Percentiles rank a stretch among this genome's conserved stretches.
Conservation (phyloP, 2,888 invertebrate species). For the Drosophila setosimentum region DNA sequence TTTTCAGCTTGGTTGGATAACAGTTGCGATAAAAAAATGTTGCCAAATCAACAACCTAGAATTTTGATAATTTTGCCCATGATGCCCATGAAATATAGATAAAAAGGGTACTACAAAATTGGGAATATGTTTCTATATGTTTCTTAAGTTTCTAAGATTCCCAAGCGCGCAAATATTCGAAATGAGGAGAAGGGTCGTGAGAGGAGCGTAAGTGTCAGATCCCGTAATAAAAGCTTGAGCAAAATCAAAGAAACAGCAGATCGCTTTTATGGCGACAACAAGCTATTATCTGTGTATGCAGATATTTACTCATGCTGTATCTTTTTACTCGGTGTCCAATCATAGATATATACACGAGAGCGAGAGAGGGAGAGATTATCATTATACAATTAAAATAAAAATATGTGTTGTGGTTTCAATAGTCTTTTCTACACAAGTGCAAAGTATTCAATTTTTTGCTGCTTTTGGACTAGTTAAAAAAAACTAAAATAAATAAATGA, state of each 20-base stretch:
- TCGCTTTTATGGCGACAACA: neutral
- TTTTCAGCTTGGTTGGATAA: slow-evolving; percentile 42
- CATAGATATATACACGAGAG: too few species aligned
- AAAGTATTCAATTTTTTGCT: neutral
- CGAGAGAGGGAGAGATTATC: rapidly evolving
- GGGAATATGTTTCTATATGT: neutral
- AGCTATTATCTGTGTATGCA: neutral
- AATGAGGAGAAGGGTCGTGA: neutral
- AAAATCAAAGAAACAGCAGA: neutral
- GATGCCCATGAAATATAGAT: neutral
- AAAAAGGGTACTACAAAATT: neutral
- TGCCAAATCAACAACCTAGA: slow-evolving; percentile 38
- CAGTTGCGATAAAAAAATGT: slow-evolving; percentile 38
- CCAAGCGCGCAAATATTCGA: neutral
- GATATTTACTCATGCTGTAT: neutral
- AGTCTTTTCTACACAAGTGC: neutral
- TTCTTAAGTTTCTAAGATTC: neutral
- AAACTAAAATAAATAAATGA: too few species aligned
- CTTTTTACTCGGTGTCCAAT: neutral
- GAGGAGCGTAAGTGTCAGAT: neutral
- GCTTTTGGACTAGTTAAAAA: neutral
- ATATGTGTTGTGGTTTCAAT: neutral
- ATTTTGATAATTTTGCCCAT: neutral
- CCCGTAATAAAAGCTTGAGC: neutral
- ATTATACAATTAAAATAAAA: neutral